Evolutionary conservation across 2,888 invertebrate genomes (phyloP).

Genomic region (Alsophila aescularia): DNA sequence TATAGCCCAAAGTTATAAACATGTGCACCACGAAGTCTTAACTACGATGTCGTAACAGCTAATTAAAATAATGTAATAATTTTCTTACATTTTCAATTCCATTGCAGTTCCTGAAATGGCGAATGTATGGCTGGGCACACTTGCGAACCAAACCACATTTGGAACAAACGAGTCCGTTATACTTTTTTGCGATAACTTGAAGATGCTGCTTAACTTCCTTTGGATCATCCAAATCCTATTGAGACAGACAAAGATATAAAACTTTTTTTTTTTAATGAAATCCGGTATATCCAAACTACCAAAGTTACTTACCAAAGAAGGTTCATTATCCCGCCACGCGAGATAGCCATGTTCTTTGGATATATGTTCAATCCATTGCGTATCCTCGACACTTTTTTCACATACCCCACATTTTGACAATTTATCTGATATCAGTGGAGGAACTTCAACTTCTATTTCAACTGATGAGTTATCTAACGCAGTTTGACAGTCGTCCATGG

Average conservation of each 20-base stretch:
- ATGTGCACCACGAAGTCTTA: too few species aligned
- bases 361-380: slow-evolving; percentile 47
- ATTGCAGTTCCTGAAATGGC: slow-evolving; percentile 48
- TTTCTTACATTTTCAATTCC: slow-evolving; percentile 14
- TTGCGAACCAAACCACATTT: slow-evolving; percentile 51
- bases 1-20: too few species aligned
- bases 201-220: slow-evolving; percentile 43
- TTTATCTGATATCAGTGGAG: not conserved
- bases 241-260: not conserved
- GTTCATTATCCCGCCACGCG: slow-evolving; percentile 50
- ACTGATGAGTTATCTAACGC: not conserved
- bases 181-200: slow-evolving; percentile 30
- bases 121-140: slow-evolving; percentile 46
- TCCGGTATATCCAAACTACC: too few species aligned
- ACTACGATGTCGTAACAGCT: too few species aligned
- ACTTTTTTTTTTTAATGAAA: too few species aligned
- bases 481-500: not conserved
- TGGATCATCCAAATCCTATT: slow-evolving; percentile 45
- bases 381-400: slow-evolving; percentile 26
- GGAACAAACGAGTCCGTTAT: slow-evolving; percentile 44
- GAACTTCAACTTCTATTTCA: slow-evolving; percentile 11
- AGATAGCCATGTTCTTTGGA: slow-evolving; percentile 50
- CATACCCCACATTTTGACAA: slow-evolving; percentile 46
- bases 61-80: not conserved
- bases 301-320: slow-evolving; percentile 39